Base-by-base conservation (phyloP, 1,140 invertebrate genomes). In the Cherax destructor region DNA sequence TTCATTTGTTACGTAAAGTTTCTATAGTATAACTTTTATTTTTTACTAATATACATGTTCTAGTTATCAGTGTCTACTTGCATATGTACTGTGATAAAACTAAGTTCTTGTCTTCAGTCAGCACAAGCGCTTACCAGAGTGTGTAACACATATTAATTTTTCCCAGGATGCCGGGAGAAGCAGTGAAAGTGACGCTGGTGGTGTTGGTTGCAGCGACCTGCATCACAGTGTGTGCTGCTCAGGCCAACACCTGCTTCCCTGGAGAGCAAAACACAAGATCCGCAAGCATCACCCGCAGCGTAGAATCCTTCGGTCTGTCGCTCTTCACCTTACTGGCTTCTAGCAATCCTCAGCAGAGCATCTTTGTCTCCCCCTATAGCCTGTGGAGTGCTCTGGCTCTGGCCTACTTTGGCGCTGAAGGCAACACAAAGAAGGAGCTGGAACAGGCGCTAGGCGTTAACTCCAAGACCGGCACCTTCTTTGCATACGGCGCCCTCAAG, bases 301-400 rank as follows among this genome's bases (percentile, higher is more conserved):
- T 74, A 2, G 69, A 74, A 11, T 4, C 6, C n/a, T 74, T 74
- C 69, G 69, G 69, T n/a, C 69, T 74, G n/a, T 24, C 21, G 5
- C n/a, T 74, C 24, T 74, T 74, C 69, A 24, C 13, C n/a, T n/a
- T 24, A 3, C 7, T 74, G 1, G n/a, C 69, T n/a, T 74, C n/a
- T 21, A 11, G 5, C n/a, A 74, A 30, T 5, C n/a, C 69, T 30
- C 83, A 72, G 80, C 4, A 61, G 72, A 98, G 98, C 94, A 94
- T 98, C 10, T 97, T 98, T 95, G 97, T 98, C 93, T 98, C 98
- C 30, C 98, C 98, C 0, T 97, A 97, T 94, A 98, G 97, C 92
- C 96, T 98, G n/a, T 96, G 98, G 93, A 96, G 97, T 91, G 96
- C 97, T 0, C 93, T 99, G 13, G 94, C 96, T 21, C 95, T 98